Evolutionary conservation across 2,797 vertebrate species (phyloP), one percentile per base, ranked within the genome.

Genomic region (Danionella dracula): DNA sequence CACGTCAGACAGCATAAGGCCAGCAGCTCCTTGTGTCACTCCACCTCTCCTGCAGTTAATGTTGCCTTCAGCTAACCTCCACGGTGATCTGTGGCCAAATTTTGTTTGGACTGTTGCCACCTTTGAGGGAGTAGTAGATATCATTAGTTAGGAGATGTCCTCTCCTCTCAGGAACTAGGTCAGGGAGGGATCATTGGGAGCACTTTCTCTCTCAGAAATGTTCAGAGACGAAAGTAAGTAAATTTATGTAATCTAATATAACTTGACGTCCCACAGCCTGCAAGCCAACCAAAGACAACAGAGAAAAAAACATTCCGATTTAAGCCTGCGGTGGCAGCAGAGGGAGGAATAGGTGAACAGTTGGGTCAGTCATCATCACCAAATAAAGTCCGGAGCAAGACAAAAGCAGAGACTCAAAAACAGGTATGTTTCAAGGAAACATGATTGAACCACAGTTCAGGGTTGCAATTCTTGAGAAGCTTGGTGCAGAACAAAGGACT

Each of bases 71-170:
- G 73, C 75, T 82, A 77, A 82, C 77, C 79, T 68, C 61, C 38
- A 62, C 59, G 72, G 70, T 72, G 73, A 78, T 72, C 70, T 76
- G 75, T 75, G 76, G 81, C 79, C 79, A 79, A 76, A 77, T 82
- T 79, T 78, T 74, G 73, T 76, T 79, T 82, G 79, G 79, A 79
- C 68, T 63, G 73, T 71, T 78, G 77, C 76, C 81, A 79, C 66
- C 72, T 74, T 55, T 63, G 58, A 51, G 70, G 72, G 75, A 74
- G 70, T 27, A 65, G 38, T 42, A 68, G 63, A 72, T 71, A 59
- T 64, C 66, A 79, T 82, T 76, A 76, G 77, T 81, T 77, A 79
- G 56, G 51, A 64, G 38, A 73, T 58, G 76, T 75, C 70, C 53
- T 68, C 73, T 73, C 53, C 72, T 71, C 54, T 69, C 63, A 69